Evolutionary conservation across 2,113 vertebrate species (phyloP).

Genomic region (Cacatua alba): DNA sequence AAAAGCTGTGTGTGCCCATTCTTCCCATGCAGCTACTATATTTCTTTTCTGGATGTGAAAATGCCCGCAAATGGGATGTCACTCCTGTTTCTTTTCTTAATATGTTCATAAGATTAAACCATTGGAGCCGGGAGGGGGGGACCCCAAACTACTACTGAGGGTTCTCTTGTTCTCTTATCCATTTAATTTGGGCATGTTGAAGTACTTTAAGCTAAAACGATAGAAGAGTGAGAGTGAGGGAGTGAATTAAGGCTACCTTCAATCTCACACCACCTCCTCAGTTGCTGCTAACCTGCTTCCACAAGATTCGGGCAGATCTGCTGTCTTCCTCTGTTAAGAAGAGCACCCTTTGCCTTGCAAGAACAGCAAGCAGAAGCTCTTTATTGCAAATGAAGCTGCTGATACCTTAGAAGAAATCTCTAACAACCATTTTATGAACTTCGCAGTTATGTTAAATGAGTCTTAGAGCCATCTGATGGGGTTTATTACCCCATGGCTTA

Average conservation of each 20-base stretch:
- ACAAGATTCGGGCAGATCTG: neutral
- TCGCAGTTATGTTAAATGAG: neutral
- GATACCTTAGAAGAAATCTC: neutral
- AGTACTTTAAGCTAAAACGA: neutral
- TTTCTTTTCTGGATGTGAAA: neutral
- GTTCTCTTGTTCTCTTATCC: neutral
- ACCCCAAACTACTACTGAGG: neutral
- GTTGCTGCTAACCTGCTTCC: neutral
- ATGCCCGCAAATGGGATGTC: neutral
- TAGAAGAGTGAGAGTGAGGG: neutral
- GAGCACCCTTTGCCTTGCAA: neutral
- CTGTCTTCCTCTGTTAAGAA: neutral
- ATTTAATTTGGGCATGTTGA: neutral
- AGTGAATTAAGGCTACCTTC: neutral
- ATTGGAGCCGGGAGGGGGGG: neutral
- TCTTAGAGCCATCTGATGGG: neutral
- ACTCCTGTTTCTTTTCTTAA: neutral
- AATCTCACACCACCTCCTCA: neutral
- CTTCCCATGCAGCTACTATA: neutral
- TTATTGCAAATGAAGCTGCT: neutral
- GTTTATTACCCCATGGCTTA: neutral
- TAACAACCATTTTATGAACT: neutral
- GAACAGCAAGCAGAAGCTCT: neutral
- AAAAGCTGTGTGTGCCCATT: neutral
- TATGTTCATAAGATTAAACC: neutral